Conservation (phyloP, 2,113 vertebrate genomes). For the Poeciliopsis occidentalis region DNA sequence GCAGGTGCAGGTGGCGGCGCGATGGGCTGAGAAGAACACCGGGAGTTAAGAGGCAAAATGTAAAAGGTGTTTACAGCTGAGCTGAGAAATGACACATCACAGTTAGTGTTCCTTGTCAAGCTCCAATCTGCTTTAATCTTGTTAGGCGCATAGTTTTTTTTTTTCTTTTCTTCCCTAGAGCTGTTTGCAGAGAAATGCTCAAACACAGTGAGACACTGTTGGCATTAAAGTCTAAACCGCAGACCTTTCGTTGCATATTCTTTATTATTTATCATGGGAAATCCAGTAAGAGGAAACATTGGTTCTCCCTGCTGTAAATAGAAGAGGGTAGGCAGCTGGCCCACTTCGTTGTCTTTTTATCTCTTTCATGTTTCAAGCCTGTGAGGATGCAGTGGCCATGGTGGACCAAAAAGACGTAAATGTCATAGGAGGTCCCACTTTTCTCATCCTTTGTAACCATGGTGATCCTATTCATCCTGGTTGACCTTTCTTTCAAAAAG, state of each 20-base stretch:
- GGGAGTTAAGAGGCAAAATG: conserved; percentile 20
- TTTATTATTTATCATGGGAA: conserved; percentile 26
- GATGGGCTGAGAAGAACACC: conserved; percentile 4
- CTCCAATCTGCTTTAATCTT: conserved; percentile 55
- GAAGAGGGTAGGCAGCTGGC: background rate
- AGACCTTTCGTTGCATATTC: conserved; percentile 23
- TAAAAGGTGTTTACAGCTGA: conserved; percentile 45
- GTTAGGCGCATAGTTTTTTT: conserved; percentile 26
- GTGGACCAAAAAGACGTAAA: conserved; percentile 13
- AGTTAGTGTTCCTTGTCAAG: conserved; percentile 43
- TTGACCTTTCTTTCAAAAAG: conserved; percentile 74
- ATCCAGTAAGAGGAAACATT: conserved; percentile 2
- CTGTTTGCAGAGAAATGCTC: conserved; percentile 28
- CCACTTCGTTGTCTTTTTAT: conserved; percentile 9
- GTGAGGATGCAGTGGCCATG: background rate
- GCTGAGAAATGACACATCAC: conserved; percentile 38
- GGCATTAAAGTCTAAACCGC: conserved; percentile 11
- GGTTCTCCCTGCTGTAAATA: conserved; percentile 15
- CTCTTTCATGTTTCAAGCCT: conserved; percentile 38
- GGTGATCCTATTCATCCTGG: conserved; percentile 58
- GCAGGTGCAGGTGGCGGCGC: conserved; percentile 5
- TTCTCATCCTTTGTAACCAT: conserved; percentile 55
- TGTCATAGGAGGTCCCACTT: conserved; percentile 33
- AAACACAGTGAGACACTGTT: conserved; percentile 6
- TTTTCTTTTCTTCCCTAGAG: background rate